These are phyloP conservation scores for Helostoma temminkii DNA, from an alignment of 2,797 vertebrate species.

Conservation along the genomic window DNA sequence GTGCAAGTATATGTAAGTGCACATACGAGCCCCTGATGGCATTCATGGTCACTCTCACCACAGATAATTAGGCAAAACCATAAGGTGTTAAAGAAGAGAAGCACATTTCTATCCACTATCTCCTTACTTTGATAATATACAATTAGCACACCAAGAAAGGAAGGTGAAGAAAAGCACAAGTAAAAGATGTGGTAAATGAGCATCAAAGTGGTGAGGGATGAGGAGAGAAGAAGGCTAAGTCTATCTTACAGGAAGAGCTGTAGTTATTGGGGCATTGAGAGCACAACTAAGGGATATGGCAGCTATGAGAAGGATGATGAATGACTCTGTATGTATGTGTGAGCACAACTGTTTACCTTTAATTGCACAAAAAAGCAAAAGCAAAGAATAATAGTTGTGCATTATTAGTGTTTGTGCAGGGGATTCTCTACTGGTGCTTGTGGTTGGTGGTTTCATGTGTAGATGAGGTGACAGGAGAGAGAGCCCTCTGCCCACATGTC, in stretches of 20 bases:
- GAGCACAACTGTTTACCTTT: conserved; percentile 64
- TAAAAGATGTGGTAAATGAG: conserved; percentile 53
- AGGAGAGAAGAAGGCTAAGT: conserved; percentile 61
- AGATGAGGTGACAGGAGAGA: conserved; percentile 67
- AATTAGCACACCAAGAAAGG: conserved; percentile 17
- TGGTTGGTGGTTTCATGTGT: conserved; percentile 65
- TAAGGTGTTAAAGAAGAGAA: conserved; percentile 9
- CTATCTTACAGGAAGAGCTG: conserved; percentile 72
- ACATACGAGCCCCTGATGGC: conserved; percentile 12
- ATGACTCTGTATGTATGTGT: conserved; percentile 51
- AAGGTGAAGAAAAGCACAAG: conserved; percentile 42
- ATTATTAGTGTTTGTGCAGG: conserved; percentile 15
- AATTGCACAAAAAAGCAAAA: conserved; percentile 53
- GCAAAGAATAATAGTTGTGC: conserved; percentile 34
- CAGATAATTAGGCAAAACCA: conserved; percentile 16
- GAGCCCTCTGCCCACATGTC: conserved; percentile 63
- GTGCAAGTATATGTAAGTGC: conserved; percentile 6
- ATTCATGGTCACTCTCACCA: conserved; percentile 15
- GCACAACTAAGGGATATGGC: conserved; percentile 78
- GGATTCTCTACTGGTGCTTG: conserved; percentile 65
- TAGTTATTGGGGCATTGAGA: conserved; percentile 72
- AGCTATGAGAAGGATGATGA: conserved; percentile 77
- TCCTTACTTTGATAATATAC: conserved; percentile 25
- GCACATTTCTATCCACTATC: conserved; percentile 20
- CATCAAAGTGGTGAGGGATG: conserved; percentile 62